A percentile compares a stretch with the other conserved stretches of the same genome.
phyloP scores from a whole-genome alignment of 1,140 invertebrate genomes.

The Dendroctonus valens region DNA sequence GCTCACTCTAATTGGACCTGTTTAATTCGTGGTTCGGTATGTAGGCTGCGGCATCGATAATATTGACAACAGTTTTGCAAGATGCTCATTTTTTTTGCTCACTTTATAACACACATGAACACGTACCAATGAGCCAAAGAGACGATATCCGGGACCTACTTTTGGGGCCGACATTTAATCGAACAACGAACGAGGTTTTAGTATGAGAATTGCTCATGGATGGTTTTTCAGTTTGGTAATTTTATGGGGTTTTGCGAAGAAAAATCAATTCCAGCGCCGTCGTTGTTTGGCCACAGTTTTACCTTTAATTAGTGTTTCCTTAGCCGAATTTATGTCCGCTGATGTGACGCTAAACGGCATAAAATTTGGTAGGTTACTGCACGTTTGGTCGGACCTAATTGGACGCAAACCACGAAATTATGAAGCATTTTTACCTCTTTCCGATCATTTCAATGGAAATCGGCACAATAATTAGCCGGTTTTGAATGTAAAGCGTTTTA shows the following conservation, averaged over 20 bases:
- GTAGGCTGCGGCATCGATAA: conserved; percentile 22
- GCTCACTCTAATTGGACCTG: no score
- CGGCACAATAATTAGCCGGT: no score
- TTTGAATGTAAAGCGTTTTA: no score
- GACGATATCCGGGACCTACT: conserved; percentile 33
- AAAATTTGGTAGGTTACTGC: conserved; percentile 13
- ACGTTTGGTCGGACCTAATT: conserved; percentile 13
- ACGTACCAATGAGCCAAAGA: conserved; percentile 16
- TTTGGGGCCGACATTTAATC: conserved; percentile 11
- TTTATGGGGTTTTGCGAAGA: no score
- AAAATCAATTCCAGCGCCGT: no score
- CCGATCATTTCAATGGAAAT: no score
- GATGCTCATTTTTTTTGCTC: conserved; percentile 25
- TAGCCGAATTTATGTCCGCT: conserved; percentile 21
- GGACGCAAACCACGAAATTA: background rate
- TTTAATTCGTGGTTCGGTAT: background rate
- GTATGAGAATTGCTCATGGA: background rate
- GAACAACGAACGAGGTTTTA: conserved; percentile 21
- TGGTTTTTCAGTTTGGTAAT: no score
- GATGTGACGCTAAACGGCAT: conserved; percentile 3
- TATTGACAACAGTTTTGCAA: conserved; percentile 25
- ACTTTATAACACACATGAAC: conserved; percentile 25
- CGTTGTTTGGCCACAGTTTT: conserved; percentile 2
- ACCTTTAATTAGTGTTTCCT: conserved; percentile 23
- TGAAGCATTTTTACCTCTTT: no score